These are phyloP conservation scores for Tetragnatha montana DNA, from an alignment of 2,888 invertebrate species.

Conservation along the genomic window DNA sequence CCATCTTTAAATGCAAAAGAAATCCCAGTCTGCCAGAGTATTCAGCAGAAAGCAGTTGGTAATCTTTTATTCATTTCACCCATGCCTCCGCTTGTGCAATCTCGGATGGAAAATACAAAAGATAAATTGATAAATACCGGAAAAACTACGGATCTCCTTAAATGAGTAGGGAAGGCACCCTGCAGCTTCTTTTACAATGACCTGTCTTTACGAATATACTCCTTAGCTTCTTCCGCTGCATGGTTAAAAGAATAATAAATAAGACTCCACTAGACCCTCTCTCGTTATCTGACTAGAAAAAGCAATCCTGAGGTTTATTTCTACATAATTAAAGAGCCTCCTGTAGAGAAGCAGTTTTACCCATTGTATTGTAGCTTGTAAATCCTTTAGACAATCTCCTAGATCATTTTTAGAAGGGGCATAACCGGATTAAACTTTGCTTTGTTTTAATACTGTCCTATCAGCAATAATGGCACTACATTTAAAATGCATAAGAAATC, in stretches of 20 bases:
- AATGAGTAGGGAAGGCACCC: constrained; percentile 8
- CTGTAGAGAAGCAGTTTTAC: background rate
- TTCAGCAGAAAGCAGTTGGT: background rate
- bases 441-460: background rate
- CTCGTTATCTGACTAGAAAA: background rate
- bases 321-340: background rate
- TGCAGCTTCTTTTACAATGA: background rate
- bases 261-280: background rate
- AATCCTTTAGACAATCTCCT: background rate
- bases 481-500: background rate
- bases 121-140: constrained; percentile 30
- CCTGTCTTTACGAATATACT: background rate
- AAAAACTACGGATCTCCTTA: constrained; percentile 8
- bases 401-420: background rate
- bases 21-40: background rate
- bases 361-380: background rate
- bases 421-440: background rate
- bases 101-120: constrained; percentile 6
- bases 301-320: background rate
- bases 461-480: background rate
- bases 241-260: background rate
- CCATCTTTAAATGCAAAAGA: background rate
- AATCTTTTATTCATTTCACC: constrained; percentile 24
- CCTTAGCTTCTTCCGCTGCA: background rate
- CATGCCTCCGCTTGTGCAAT: constrained; percentile 10